A percentile compares a stretch with the other conserved stretches of the same genome.
These are phyloP conservation scores for Aporophyla nigra DNA, from an alignment of 2,888 invertebrate species.

Conservation along the genomic window DNA sequence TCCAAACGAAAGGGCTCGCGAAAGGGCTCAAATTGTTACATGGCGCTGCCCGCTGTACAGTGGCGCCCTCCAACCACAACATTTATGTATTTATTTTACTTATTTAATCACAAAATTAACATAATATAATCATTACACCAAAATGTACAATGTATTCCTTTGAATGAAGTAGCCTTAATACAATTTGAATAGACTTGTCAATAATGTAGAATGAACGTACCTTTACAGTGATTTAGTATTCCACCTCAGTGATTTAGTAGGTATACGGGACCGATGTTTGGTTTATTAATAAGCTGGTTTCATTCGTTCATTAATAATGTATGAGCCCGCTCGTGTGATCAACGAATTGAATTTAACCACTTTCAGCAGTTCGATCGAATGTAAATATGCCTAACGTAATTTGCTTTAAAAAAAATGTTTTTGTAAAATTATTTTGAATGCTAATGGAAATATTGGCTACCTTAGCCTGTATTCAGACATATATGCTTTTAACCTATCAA, in stretches of 20 bases:
- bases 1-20: too few species aligned
- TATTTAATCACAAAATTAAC: too few species aligned
- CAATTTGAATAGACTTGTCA: constrained; percentile 1
- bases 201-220: neutral
- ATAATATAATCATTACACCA: too few species aligned
- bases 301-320: constrained; percentile 33
- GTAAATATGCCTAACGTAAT: neutral
- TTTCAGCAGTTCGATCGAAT: neutral
- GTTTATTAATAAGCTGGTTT: constrained; percentile 25
- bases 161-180: neutral
- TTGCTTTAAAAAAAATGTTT: constrained; percentile 3
- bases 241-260: neutral
- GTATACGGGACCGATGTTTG: constrained; percentile 1
- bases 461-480: too few species aligned
- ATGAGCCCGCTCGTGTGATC: constrained; percentile 13
- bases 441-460: neutral
- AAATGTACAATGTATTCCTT: neutral
- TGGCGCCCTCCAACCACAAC: too few species aligned
- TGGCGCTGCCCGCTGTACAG: too few species aligned
- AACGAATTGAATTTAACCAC: constrained; percentile 32
- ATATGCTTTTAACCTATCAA: too few species aligned
- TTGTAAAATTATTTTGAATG: neutral
- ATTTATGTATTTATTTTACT: too few species aligned
- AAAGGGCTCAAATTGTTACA: too few species aligned
- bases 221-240: constrained; percentile 7